These are phyloP conservation scores for Oxyura jamaicensis DNA, from an alignment of 2,113 vertebrate species.

Conservation along the genomic window DNA sequence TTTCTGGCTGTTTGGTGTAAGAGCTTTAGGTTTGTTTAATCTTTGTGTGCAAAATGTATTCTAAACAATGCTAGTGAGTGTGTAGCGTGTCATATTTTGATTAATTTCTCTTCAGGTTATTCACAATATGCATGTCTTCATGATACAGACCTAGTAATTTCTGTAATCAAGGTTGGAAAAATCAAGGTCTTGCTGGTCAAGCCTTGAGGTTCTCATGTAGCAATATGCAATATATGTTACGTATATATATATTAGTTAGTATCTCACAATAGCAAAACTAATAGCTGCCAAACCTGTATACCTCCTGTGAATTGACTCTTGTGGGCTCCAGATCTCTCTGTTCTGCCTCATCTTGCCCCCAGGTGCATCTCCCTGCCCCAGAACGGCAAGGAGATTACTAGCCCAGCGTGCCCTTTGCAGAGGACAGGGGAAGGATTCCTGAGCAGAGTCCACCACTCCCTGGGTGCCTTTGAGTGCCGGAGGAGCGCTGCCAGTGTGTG, in stretches of 20 bases:
- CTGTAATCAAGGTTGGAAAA: not conserved
- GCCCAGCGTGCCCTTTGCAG: not conserved
- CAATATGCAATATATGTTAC: not conserved
- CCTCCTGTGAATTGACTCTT: not conserved
- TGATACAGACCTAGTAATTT: not conserved
- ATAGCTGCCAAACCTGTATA: not conserved
- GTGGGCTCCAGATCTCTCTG: not conserved
- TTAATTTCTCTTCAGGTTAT: slow-evolving; percentile 42
- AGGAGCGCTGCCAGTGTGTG: not conserved
- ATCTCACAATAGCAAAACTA: not conserved
- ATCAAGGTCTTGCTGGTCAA: not conserved
- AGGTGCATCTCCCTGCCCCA: not conserved
- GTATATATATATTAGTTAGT: not conserved
- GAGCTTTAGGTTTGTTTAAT: slow-evolving; percentile 3
- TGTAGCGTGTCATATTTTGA: slow-evolving; percentile 7
- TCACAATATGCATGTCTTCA: not conserved
- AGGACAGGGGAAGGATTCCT: not conserved
- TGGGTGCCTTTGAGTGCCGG: rapidly evolving
- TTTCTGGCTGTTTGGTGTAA: not conserved
- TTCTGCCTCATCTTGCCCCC: not conserved
- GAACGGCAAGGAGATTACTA: not conserved
- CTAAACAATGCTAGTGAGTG: slow-evolving; percentile 19
- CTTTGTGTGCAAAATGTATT: not conserved
- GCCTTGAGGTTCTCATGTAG: not conserved
- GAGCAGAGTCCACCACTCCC: not conserved